Evolutionary conservation across 2,797 vertebrate species (phyloP), one percentile per base, ranked within the genome.

Genomic region (Eulemur rubriventer): DNA sequence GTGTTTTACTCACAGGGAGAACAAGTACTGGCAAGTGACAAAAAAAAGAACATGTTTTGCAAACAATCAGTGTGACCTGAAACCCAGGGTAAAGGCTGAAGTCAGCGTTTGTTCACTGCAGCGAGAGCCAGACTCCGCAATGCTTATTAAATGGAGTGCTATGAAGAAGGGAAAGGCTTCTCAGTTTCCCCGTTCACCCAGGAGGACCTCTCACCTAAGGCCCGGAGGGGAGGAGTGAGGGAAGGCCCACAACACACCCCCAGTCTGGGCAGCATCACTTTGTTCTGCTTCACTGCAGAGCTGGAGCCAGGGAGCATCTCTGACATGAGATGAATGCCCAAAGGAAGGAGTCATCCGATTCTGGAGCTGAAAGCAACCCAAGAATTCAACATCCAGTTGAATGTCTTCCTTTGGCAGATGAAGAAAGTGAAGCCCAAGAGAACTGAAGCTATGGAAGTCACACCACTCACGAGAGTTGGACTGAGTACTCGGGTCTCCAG

Each of bases 1-100:
- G 61, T 48, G 70, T 50, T 24, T 83, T 70, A 69, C 33, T 1
- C 69, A 69, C 1, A 28, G 79, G 84, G 88, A 79, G 95, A 97
- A 97, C 97, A 97, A 97, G 97, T 72, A 33, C 75, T 30, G 3
- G 94, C 96, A 96, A 6, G 85, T 87, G 85, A 91, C 69, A 95
- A 97, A 81, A 83, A 73, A 55, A 78, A 69, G 46, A 85, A 96
- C 11, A 13, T 79, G 86, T 97, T 98, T 89, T 95, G 90, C 96
- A 96, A 98, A 98, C 96, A 95, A 97, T 96, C 70, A 75, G 84
- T 93, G 87, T 70, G 78, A 96, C 85, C 78, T 26, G 43, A 98
- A 97, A 95, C 63, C 79, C 96, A 52, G 43, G 33, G 13, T 75
- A 5, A 17, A n/a, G 73, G 50, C 89, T 96, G 95, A 97, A 97